Percentiles rank a stretch among this genome's conserved stretches.
These are phyloP conservation scores for Dryadula phaetusa DNA, from an alignment of 2,888 invertebrate genomes.

Conservation along the genomic window DNA sequence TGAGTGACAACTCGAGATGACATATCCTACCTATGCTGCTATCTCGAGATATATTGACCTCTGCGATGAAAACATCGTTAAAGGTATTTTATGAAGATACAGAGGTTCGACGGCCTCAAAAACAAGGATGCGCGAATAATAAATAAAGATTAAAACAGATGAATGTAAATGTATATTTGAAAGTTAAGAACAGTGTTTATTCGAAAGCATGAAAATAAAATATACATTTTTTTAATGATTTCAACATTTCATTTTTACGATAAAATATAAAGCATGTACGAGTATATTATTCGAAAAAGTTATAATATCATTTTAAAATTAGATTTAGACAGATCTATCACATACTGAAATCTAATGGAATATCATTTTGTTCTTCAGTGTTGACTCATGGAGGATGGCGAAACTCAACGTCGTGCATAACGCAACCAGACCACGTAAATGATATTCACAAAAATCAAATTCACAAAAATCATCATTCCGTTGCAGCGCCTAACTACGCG, in stretches of 20 bases:
- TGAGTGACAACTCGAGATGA: slow-evolving; percentile 32
- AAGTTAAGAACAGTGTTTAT: slow-evolving; percentile 1
- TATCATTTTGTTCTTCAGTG: too few relatives aligned
- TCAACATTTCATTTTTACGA: neutral
- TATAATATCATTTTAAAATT: too few relatives aligned
- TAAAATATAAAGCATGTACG: too few relatives aligned
- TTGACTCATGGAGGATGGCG: too few relatives aligned
- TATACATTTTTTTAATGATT: neutral
- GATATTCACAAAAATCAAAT: neutral
- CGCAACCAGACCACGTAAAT: too few relatives aligned
- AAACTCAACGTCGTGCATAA: too few relatives aligned
- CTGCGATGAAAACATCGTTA: slow-evolving; percentile 38
- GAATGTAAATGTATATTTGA: slow-evolving; percentile 7
- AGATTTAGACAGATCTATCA: too few relatives aligned
- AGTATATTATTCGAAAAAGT: too few relatives aligned
- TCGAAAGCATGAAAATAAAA: neutral
- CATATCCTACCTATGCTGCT: slow-evolving; percentile 28
- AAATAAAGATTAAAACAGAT: slow-evolving; percentile 21
- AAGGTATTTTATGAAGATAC: slow-evolving; percentile 34
- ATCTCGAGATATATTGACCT: slow-evolving; percentile 41
- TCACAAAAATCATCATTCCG: neutral
- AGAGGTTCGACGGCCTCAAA: slow-evolving; percentile 32
- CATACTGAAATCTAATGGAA: too few relatives aligned
- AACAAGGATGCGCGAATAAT: slow-evolving; percentile 25
- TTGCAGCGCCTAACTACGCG: neutral